Conservation (phyloP, 2,113 vertebrate species). For the Gallinago jamesoni region DNA sequence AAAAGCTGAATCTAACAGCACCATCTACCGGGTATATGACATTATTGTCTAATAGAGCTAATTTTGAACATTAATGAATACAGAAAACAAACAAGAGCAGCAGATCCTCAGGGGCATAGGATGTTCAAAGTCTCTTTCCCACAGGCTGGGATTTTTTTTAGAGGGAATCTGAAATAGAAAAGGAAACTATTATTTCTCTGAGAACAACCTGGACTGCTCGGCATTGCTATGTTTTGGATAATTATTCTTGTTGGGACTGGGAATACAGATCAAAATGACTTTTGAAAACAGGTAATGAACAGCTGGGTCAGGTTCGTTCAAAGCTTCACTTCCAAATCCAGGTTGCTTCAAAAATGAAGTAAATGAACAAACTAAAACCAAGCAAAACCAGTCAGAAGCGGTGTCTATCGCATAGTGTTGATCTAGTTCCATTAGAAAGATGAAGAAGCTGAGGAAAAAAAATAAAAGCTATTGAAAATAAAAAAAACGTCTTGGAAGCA, state of each 20-base stretch:
- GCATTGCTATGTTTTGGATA: not conserved
- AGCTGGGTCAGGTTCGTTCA: not conserved
- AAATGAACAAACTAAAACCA: not conserved
- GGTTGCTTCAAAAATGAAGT: not conserved
- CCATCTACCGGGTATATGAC: conserved; percentile 39
- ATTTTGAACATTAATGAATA: not conserved
- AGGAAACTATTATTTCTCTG: not conserved
- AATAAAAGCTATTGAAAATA: not conserved
- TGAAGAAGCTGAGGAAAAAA: not conserved
- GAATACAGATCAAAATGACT: not conserved
- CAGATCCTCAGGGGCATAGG: not conserved
- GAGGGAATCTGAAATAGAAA: not conserved
- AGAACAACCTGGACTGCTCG: not conserved
- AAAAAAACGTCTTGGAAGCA: not conserved
- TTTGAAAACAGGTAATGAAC: not conserved
- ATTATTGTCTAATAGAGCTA: not conserved
- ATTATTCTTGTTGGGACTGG: not conserved
- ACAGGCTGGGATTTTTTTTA: not conserved
- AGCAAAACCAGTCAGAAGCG: not conserved
- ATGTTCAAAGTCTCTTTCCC: not conserved
- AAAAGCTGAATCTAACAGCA: conserved; percentile 30
- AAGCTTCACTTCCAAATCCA: not conserved
- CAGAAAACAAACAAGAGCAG: not conserved
- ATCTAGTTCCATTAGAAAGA: not conserved
- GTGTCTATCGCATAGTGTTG: accelerated